A percentile compares a stretch with the other conserved stretches of the same genome.
These are phyloP conservation scores for Scaptomyza cyrtandrae DNA, from an alignment of 2,888 invertebrate genomes.

Conservation along the genomic window DNA sequence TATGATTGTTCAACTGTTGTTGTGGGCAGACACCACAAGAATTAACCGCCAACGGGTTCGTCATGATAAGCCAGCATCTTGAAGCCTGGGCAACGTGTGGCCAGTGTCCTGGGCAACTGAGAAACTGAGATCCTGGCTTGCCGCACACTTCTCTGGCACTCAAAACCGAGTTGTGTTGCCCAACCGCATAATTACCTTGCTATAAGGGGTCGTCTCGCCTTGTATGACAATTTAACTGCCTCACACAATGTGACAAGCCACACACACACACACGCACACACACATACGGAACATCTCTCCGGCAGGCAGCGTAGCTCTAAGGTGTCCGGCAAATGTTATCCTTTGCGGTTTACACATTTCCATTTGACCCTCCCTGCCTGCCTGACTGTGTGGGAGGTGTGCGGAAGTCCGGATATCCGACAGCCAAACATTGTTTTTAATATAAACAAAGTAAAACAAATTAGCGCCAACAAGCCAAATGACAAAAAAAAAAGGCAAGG, in stretches of 20 bases:
- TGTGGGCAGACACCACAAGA: conserved; percentile 49
- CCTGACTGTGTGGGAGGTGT: conserved; percentile 35
- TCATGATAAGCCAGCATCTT: conserved; percentile 36
- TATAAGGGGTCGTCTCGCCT: conserved; percentile 31
- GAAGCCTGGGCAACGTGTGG: neutral
- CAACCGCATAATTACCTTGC: conserved; percentile 72
- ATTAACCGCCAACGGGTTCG: conserved; percentile 50
- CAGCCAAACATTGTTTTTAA: conserved; percentile 72
- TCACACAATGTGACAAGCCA: conserved; percentile 67
- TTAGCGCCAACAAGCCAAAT: conserved; percentile 61
- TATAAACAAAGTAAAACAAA: conserved; percentile 80
- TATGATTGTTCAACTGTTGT: conserved; percentile 12
- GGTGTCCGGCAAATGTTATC: conserved; percentile 66
- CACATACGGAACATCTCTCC: conserved; percentile 22
- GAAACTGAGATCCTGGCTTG: conserved; percentile 5
- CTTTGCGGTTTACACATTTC: conserved; percentile 76
- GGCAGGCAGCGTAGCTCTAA: conserved; percentile 29
- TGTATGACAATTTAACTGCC: conserved; percentile 75
- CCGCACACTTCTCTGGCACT: conserved; percentile 42
- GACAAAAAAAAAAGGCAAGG: conserved; percentile 15
- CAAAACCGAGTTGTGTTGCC: conserved; percentile 41
- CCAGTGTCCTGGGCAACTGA: neutral
- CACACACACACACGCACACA: neutral
- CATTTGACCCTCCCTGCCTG: conserved; percentile 38
- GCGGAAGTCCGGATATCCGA: conserved; percentile 42